Evolutionary conservation across 2,888 invertebrate species (phyloP), one percentile per base, ranked within the genome.

Genomic region (Folsomia candida): DNA sequence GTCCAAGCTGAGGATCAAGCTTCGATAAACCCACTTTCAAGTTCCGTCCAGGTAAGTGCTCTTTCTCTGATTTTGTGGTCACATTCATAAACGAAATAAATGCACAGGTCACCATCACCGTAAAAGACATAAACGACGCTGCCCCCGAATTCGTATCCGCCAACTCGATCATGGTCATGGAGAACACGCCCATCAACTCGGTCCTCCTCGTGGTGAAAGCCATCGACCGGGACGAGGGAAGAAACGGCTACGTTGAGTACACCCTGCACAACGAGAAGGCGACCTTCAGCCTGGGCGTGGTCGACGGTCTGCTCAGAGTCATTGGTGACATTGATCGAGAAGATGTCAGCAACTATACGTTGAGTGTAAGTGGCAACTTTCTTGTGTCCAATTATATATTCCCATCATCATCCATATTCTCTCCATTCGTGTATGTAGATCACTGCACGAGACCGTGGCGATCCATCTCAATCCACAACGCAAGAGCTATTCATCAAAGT

Each of bases 41-140:
- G 93, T 20, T 93, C 92, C 51, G 92, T 92, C 9, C 93, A 94
- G 89, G 93, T 91, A 81, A n/a, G 27, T 64, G n/a, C 4, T 57
- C 9, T 6, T 57, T 11, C 11, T 11, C 6, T 11, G 37, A 37
- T 37, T 37, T 9, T 9, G 37, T 37, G 4, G 4, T 37, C 37
- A 14, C 37, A 37, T 37, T n/a, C n/a, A n/a, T n/a, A n/a, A n/a
- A n/a, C n/a, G n/a, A n/a, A n/a, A 61, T 64, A 29, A 3, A 51
- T 26, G 47, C 47, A n/a, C 61, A 94, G 94, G 94, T 95, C 69
- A 91, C 90, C 65, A 90, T 96, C 77, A 88, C 90, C 74, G 86
- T 97, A 67, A 89, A 91, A 82, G 96, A 97, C 84, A 91, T 94
- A 75, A 96, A 97, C 85, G 96, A 97, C 83, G 91, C 93, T 87